Percentiles rank a stretch among this genome's conserved stretches.
These are phyloP conservation scores for Andrena haemorrhoa DNA, from an alignment of 2,888 invertebrate genomes.

Conservation along the genomic window DNA sequence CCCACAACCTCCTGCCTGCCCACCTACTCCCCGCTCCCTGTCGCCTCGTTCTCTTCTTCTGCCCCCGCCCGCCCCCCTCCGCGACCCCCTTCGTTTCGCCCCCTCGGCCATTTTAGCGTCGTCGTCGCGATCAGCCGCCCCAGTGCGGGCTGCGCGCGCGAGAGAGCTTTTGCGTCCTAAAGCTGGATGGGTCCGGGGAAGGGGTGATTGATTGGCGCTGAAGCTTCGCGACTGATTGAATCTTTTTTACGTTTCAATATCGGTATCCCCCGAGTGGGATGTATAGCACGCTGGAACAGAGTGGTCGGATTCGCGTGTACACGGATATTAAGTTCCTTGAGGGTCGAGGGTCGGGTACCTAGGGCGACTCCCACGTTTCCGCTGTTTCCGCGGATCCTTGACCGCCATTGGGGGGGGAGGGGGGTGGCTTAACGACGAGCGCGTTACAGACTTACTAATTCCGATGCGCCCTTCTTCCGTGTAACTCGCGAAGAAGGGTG, in stretches of 20 bases:
- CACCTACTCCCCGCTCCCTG: slow-evolving; percentile 36
- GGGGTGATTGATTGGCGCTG: slow-evolving; percentile 83
- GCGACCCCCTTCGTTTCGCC: slow-evolving; percentile 35
- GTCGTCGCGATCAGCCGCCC: slow-evolving; percentile 76
- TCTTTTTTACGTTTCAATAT: slow-evolving; percentile 84
- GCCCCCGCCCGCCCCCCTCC: slow-evolving; percentile 12
- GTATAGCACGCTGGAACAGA: slow-evolving; percentile 52
- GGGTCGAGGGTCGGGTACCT: background rate
- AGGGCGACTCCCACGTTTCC: background rate
- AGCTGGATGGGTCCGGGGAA: slow-evolving; percentile 55
- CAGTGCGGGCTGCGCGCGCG: slow-evolving; percentile 76
- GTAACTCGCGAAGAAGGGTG: too few relatives aligned
- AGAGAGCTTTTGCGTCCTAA: slow-evolving; percentile 72
- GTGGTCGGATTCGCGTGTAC: slow-evolving; percentile 24
- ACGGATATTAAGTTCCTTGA: slow-evolving; percentile 34
- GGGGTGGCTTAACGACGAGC: background rate
- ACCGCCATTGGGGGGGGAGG: too few relatives aligned
- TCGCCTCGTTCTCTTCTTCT: slow-evolving; percentile 55
- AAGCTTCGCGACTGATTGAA: slow-evolving; percentile 84
- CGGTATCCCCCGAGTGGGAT: slow-evolving; percentile 74
- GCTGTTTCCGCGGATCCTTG: background rate
- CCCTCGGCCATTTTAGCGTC: slow-evolving; percentile 80
- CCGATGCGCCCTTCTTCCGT: too few relatives aligned
- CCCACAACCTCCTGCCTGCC: background rate
- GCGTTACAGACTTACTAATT: background rate